Percentiles rank a stretch among this genome's conserved stretches.
Conservation (phyloP, 2,888 invertebrate genomes). For the Tachystola acroxantha region DNA sequence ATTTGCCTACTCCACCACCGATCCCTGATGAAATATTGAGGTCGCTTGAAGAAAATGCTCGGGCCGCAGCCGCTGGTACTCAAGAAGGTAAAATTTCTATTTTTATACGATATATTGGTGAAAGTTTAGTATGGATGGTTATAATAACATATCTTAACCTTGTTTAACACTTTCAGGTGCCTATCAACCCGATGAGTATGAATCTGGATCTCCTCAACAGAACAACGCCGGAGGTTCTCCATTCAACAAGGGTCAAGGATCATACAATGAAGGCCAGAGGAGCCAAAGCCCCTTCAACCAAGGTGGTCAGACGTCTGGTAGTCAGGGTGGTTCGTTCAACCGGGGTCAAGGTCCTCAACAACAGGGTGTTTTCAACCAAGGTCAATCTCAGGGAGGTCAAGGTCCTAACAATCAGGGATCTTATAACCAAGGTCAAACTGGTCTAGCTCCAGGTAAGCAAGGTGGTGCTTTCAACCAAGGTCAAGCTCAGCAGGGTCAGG, state of each 20-base stretch:
- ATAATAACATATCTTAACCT: no score
- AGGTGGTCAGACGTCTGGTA: neutral
- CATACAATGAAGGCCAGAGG: conserved; percentile 4
- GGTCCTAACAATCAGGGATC: neutral
- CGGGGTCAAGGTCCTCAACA: neutral
- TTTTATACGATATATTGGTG: no score
- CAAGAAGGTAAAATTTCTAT: conserved; percentile 54
- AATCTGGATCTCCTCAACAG: conserved; percentile 26
- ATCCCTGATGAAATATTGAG: conserved; percentile 65
- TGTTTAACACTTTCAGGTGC: conserved; percentile 61
- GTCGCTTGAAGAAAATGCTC: conserved; percentile 62
- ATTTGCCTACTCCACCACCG: conserved; percentile 65
- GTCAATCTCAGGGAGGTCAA: neutral
- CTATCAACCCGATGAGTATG: conserved; percentile 59
- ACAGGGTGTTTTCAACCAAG: conserved; percentile 7
- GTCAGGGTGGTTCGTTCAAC: conserved; percentile 1
- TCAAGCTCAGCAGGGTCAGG: conserved; percentile 7
- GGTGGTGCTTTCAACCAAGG: conserved; percentile 13
- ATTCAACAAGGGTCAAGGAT: conserved; percentile 1
- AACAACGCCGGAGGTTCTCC: conserved; percentile 18
- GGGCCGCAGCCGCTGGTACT: conserved; percentile 63
- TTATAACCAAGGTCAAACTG: conserved; percentile 2
- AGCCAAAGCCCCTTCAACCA: neutral
- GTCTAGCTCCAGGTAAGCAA: conserved; percentile 1
- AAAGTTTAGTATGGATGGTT: no score